Evolutionary conservation across 2,888 invertebrate genomes (phyloP).

Genomic region (Sericinus montela): DNA sequence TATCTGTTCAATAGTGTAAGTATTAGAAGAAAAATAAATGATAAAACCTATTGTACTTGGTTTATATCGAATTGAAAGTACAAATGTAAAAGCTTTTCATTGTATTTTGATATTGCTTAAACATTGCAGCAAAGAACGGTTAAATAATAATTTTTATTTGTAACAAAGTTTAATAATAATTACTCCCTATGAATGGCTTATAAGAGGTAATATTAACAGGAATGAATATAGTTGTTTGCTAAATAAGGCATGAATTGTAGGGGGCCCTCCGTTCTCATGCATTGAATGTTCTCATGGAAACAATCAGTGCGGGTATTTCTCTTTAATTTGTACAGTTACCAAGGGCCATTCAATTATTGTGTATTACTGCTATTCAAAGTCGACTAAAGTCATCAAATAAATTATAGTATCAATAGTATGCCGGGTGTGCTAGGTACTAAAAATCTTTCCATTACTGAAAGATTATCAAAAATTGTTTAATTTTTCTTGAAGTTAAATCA

Average conservation of each 20-base stretch:
- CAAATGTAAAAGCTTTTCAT: neutral
- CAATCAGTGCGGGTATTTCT: constrained; percentile 53
- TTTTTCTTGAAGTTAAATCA: too few relatives aligned
- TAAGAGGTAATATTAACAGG: constrained; percentile 23
- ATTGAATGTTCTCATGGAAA: constrained; percentile 62
- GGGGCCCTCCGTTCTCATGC: constrained; percentile 56
- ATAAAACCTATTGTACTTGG: constrained; percentile 9
- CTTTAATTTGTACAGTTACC: constrained; percentile 47
- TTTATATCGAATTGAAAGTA: neutral
- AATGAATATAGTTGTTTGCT: constrained; percentile 37
- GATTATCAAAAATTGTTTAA: too few relatives aligned
- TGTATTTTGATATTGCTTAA: constrained; percentile 2
- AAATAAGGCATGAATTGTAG: constrained; percentile 45
- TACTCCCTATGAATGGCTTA: constrained; percentile 17
- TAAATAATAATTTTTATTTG: neutral
- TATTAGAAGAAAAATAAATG: constrained; percentile 32
- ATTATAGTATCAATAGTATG: too few relatives aligned
- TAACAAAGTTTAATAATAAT: constrained; percentile 8
- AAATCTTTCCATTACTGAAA: too few relatives aligned
- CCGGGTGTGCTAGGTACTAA: too few relatives aligned
- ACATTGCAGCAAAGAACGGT: neutral
- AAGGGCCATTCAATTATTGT: constrained; percentile 13
- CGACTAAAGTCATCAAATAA: too few relatives aligned
- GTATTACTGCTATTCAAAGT: neutral
- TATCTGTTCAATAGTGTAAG: constrained; percentile 38